phyloP scores from a whole-genome alignment of 2,797 vertebrate genomes.

The Anguilla obscura region DNA sequence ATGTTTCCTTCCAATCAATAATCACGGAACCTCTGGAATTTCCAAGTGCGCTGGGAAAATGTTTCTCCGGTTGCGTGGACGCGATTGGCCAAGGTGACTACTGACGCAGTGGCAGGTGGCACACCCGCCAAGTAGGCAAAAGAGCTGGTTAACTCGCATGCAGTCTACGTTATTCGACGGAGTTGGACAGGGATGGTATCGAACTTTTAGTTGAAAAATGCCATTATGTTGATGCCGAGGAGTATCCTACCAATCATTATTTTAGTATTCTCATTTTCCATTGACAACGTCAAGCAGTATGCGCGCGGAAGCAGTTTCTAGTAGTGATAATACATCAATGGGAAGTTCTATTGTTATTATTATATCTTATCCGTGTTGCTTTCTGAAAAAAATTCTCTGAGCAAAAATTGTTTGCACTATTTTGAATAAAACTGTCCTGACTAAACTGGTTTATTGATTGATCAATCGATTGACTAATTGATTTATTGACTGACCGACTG shows the following conservation, averaged over 20 bases:
- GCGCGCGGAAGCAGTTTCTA: background rate
- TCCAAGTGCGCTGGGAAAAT: conserved; percentile 61
- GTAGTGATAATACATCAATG: background rate
- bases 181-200: background rate
- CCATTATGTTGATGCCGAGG: background rate
- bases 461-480: conserved; percentile 42
- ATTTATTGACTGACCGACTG: conserved; percentile 41
- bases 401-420: background rate
- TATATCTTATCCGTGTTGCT: background rate
- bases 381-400: background rate
- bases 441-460: conserved; percentile 24
- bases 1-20: conserved; percentile 32
- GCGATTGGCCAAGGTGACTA: conserved; percentile 64
- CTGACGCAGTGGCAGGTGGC: conserved; percentile 76
- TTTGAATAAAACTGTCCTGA: conserved; percentile 46
- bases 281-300: background rate
- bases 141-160: background rate
- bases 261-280: background rate
- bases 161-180: background rate
- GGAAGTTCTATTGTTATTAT: background rate
- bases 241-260: background rate
- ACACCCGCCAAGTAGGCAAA: conserved; percentile 56
- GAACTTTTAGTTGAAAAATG: background rate
- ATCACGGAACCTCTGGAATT: conserved; percentile 58
- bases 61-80: conserved; percentile 34